A percentile compares a stretch with the other conserved stretches of the same genome.
phyloP scores from a whole-genome alignment of 2,113 vertebrate genomes.

The Bos javanicus region DNA sequence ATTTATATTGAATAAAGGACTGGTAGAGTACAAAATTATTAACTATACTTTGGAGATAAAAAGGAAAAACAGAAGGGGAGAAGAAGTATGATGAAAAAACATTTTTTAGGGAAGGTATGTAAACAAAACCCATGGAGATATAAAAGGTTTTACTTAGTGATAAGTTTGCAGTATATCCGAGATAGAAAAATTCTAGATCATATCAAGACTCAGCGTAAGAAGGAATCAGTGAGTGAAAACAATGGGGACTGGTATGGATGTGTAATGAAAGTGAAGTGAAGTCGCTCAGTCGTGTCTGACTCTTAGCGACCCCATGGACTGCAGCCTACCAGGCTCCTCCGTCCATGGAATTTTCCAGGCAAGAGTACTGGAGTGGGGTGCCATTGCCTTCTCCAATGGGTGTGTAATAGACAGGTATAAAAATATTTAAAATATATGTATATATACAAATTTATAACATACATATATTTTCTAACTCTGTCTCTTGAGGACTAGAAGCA shows the following conservation, averaged over 20 bases:
- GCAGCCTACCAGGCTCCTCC: too few relatives aligned
- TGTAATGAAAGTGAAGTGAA: too few relatives aligned
- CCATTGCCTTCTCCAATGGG: too few relatives aligned
- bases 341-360: too few relatives aligned
- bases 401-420: background rate
- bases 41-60: background rate
- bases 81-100: background rate
- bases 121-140: background rate
- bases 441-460: background rate
- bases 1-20: background rate
- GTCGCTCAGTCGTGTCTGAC: too few relatives aligned
- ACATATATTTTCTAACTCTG: background rate
- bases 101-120: background rate
- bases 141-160: background rate
- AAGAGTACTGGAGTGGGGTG: too few relatives aligned
- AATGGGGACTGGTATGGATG: background rate
- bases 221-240: background rate
- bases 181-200: background rate
- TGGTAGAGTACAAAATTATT: background rate
- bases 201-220: background rate
- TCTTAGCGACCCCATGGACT: too few relatives aligned
- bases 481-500: background rate
- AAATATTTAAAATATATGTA: background rate
- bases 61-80: background rate
- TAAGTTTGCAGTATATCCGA: background rate